These are phyloP conservation scores for Hestina assimilis DNA, from an alignment of 1,140 invertebrate species.

Conservation along the genomic window DNA sequence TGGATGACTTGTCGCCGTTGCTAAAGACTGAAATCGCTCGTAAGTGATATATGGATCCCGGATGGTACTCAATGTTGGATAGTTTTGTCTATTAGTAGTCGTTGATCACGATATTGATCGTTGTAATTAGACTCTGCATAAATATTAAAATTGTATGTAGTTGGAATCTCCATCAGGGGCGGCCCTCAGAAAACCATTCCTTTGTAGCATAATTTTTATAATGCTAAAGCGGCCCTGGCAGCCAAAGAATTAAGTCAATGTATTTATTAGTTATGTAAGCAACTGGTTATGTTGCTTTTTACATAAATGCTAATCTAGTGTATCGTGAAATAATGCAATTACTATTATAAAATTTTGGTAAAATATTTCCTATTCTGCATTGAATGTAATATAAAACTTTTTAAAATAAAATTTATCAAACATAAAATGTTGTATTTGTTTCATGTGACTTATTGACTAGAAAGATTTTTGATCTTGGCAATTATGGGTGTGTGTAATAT, in stretches of 20 bases:
- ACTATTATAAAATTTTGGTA: constrained; percentile 6
- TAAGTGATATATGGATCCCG: constrained; percentile 9
- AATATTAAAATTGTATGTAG: too few species aligned
- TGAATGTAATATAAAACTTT: not conserved
- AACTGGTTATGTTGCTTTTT: constrained; percentile 1
- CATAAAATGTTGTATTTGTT: not conserved
- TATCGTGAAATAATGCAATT: constrained; percentile 8
- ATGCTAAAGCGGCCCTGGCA: constrained; percentile 10
- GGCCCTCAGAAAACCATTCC: constrained; percentile 4
- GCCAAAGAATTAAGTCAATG: constrained; percentile 19
- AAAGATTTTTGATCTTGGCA: too few species aligned
- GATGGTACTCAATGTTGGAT: constrained; percentile 8
- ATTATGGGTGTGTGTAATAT: too few species aligned
- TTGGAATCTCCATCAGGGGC: constrained; percentile 5
- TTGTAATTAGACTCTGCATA: too few species aligned
- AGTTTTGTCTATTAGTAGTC: too few species aligned
- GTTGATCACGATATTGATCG: too few species aligned
- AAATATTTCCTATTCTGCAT: not conserved
- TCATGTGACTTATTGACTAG: constrained; percentile 16
- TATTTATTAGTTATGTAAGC: constrained; percentile 5
- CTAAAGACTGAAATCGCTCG: constrained; percentile 8
- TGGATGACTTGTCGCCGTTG: not conserved
- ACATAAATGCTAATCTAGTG: constrained; percentile 2
- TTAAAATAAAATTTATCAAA: too few species aligned
- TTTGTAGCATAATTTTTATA: constrained; percentile 1